A percentile compares a stretch with the other conserved stretches of the same genome.
Evolutionary conservation across 2,797 vertebrate genomes (phyloP).

Genomic region (Trachurus trachurus): DNA sequence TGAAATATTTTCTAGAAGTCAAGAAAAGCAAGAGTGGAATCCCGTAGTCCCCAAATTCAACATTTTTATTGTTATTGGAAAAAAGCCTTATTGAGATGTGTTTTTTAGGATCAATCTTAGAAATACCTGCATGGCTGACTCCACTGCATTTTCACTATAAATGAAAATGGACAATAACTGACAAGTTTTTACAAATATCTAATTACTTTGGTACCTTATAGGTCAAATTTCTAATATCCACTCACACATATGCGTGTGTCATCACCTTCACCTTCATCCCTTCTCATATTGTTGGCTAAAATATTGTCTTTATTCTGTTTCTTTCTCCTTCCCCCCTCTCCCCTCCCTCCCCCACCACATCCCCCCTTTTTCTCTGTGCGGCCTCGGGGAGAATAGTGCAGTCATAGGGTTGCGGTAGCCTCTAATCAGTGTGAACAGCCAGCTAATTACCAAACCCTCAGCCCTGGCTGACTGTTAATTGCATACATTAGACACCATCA

Average conservation of each 20-base stretch:
- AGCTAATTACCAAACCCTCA: conserved; percentile 98
- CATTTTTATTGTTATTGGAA: too few relatives aligned
- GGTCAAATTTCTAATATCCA: background rate
- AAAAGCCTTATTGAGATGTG: background rate
- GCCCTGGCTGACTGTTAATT: conserved; percentile 97
- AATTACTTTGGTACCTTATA: background rate
- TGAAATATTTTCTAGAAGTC: background rate
- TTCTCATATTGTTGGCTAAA: conserved; percentile 56
- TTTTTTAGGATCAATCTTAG: background rate
- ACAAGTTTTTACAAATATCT: background rate
- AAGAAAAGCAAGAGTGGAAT: background rate
- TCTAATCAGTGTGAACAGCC: conserved; percentile 89
- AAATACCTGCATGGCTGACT: background rate
- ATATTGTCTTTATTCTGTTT: conserved; percentile 23
- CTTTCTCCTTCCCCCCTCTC: conserved; percentile 30
- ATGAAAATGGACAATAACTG: background rate
- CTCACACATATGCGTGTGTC: conserved; percentile 13
- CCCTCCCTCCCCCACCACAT: conserved; percentile 34
- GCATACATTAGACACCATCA: conserved; percentile 99
- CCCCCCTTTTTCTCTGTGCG: conserved; percentile 51
- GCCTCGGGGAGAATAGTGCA: conserved; percentile 78
- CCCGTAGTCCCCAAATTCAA: background rate
- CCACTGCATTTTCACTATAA: background rate
- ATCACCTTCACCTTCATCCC: conserved; percentile 49
- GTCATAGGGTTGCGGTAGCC: conserved; percentile 81